These are phyloP conservation scores for Nipponia nippon DNA, from an alignment of 2,113 vertebrate species.

Conservation along the genomic window DNA sequence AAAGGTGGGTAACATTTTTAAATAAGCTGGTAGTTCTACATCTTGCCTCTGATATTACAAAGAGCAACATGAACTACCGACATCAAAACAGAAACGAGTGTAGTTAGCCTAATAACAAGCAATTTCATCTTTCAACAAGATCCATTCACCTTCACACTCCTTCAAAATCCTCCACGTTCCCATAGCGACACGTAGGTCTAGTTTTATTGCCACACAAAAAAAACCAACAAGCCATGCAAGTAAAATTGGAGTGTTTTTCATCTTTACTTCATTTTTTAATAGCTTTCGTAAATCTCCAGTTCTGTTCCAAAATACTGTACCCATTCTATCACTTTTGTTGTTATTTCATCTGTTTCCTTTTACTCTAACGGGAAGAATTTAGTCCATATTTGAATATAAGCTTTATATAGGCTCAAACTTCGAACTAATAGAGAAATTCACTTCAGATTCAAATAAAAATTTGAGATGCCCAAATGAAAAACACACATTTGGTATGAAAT, in stretches of 20 bases:
- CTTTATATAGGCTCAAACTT: not conserved
- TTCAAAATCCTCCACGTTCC: not conserved
- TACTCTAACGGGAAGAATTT: not conserved
- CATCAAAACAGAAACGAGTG: not conserved
- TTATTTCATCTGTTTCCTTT: not conserved
- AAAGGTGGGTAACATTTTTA: not conserved
- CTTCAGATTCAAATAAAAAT: not conserved
- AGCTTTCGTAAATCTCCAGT: not conserved
- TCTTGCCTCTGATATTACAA: not conserved
- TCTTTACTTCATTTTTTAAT: not conserved
- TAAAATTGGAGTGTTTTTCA: not conserved
- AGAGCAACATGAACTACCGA: not conserved
- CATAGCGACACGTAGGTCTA: not conserved
- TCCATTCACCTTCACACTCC: not conserved
- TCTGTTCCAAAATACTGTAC: not conserved
- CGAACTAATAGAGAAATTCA: not conserved
- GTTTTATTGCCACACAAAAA: not conserved
- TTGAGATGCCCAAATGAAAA: not conserved
- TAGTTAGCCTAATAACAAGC: not conserved
- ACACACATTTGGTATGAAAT: not conserved
- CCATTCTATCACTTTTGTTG: not conserved
- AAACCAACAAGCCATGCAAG: not conserved
- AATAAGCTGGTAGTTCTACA: not conserved
- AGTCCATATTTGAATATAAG: not conserved
- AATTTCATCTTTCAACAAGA: not conserved